Evolutionary conservation across 2,888 invertebrate species (phyloP).

Genomic region (Junonia oenone): DNA sequence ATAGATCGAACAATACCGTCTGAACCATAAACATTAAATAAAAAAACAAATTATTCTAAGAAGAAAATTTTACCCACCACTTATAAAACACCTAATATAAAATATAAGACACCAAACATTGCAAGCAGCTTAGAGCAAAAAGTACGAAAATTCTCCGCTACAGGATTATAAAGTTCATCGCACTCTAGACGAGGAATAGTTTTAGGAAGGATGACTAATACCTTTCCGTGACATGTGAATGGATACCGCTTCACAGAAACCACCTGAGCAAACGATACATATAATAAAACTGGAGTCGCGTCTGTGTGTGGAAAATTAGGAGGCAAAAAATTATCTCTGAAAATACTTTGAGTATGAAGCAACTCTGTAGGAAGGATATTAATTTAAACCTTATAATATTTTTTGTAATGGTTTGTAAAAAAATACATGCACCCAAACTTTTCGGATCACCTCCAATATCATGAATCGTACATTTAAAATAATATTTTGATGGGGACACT

Average conservation of each 20-base stretch:
- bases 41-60: no score
- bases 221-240: conserved; percentile 27
- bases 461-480: no score
- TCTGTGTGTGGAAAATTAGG: background rate
- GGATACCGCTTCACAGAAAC: conserved; percentile 9
- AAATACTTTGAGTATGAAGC: background rate
- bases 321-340: background rate
- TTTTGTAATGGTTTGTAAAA: no score
- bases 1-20: no score
- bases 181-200: conserved; percentile 32
- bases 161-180: conserved; percentile 20
- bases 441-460: no score
- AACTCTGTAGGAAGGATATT: background rate
- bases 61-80: no score
- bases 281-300: background rate
- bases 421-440: no score
- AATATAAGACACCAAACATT: background rate
- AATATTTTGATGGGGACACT: no score
- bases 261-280: conserved; percentile 8
- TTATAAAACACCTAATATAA: no score
- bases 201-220: conserved; percentile 55
- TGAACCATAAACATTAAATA: no score
- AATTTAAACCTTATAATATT: no score
- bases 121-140: conserved; percentile 1
- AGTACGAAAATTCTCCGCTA: conserved; percentile 15